These are phyloP conservation scores for Poeciliopsis retropinna DNA, from an alignment of 2,113 vertebrate species.

Conservation along the genomic window DNA sequence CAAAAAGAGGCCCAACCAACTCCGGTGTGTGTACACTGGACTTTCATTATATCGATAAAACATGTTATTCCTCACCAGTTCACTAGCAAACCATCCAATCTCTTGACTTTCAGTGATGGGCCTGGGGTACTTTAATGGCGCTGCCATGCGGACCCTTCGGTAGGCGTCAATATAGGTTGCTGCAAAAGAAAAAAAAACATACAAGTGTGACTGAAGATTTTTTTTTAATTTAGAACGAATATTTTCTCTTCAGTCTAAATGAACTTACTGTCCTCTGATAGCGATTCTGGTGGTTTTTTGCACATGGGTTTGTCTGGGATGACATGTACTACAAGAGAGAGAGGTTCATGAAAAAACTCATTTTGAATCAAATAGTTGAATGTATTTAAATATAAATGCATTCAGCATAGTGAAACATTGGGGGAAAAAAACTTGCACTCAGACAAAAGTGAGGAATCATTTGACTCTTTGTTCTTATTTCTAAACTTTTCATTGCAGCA, in stretches of 20 bases:
- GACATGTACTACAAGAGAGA: constrained; percentile 76
- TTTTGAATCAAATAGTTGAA: not conserved
- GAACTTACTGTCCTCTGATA: constrained; percentile 83
- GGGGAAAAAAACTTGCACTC: too few species aligned
- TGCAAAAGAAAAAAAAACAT: constrained; percentile 43
- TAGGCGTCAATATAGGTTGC: constrained; percentile 83
- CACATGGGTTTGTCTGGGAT: constrained; percentile 87
- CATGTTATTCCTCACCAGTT: constrained; percentile 80
- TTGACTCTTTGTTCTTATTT: too few species aligned
- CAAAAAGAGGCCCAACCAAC: too few species aligned
- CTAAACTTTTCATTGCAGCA: too few species aligned
- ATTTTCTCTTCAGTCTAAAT: not conserved
- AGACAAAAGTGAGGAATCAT: too few species aligned
- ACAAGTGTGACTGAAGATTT: not conserved
- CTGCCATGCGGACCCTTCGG: constrained; percentile 77
- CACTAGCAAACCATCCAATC: constrained; percentile 87
- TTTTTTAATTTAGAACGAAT: not conserved
- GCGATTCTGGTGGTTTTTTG: constrained; percentile 71
- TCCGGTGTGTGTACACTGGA: too few species aligned
- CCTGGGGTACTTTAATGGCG: constrained; percentile 84
- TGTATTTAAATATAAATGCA: not conserved
- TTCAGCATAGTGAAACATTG: not conserved
- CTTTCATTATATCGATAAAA: not conserved
- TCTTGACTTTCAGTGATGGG: constrained; percentile 90
- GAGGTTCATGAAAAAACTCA: not conserved